Conservation (phyloP, 2,888 invertebrate genomes). For the Sicus ferrugineus region DNA sequence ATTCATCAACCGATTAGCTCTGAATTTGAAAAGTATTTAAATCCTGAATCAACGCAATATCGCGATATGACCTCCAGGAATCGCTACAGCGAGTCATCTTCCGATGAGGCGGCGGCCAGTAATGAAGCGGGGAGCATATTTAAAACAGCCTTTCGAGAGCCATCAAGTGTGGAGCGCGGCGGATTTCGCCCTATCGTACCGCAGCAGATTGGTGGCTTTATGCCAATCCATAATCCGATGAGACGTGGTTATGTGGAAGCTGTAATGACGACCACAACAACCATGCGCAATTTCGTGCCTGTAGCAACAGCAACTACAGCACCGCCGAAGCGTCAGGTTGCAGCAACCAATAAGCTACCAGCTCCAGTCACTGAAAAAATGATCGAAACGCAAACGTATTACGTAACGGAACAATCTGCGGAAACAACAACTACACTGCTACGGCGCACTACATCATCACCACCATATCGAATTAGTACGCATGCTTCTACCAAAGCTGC, state of each 20-base stretch:
- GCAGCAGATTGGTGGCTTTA: constrained; percentile 75
- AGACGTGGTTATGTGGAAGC: constrained; percentile 52
- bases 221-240: constrained; percentile 69
- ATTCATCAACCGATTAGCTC: constrained; percentile 62
- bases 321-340: constrained; percentile 28
- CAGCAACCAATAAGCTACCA: neutral
- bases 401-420: constrained; percentile 53
- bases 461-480: constrained; percentile 13
- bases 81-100: constrained; percentile 47
- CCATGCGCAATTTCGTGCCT: constrained; percentile 48
- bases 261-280: constrained; percentile 54
- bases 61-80: constrained; percentile 48
- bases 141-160: constrained; percentile 58
- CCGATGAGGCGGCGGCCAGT: constrained; percentile 53
- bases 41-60: constrained; percentile 46
- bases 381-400: constrained; percentile 50
- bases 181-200: constrained; percentile 82
- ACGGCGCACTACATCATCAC: constrained; percentile 37
- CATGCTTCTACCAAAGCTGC: constrained; percentile 33
- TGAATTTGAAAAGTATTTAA: constrained; percentile 62
- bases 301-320: constrained; percentile 40
- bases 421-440: constrained; percentile 47
- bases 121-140: constrained; percentile 57
- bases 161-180: constrained; percentile 72
- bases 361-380: constrained; percentile 40